Percentiles rank a stretch among this genome's conserved stretches.
phyloP scores from a whole-genome alignment of 2,113 vertebrate species.

The Strigops habroptila region DNA sequence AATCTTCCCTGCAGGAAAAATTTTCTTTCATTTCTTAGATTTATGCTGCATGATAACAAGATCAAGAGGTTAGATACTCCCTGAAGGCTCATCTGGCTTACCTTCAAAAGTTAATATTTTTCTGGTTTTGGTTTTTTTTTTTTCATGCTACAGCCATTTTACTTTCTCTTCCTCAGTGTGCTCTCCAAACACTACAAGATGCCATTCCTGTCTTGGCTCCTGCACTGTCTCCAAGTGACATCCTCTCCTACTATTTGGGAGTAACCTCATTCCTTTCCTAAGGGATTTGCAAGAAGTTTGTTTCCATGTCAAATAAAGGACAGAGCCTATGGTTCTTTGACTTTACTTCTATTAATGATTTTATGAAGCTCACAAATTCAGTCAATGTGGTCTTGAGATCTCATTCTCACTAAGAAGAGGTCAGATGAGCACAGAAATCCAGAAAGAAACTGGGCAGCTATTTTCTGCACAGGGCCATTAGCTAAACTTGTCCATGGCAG shows the following conservation, averaged over 20 bases:
- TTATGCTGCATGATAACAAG: not conserved
- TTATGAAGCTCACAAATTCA: not conserved
- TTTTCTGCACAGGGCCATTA: not conserved
- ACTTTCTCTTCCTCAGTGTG: not conserved
- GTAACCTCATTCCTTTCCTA: not conserved
- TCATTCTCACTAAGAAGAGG: not conserved
- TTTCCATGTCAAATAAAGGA: not conserved
- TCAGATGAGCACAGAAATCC: not conserved
- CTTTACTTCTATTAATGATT: not conserved
- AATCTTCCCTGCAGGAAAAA: not conserved
- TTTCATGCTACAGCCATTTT: not conserved
- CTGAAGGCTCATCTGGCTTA: constrained; percentile 21
- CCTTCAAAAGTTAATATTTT: not conserved
- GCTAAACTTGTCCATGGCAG: not conserved
- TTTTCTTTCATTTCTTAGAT: not conserved
- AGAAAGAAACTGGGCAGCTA: not conserved
- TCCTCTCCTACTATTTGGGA: not conserved
- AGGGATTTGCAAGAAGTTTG: not conserved
- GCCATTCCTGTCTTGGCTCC: not conserved
- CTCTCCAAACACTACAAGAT: not conserved
- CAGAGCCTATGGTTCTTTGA: not conserved
- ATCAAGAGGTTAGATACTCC: constrained; percentile 32
- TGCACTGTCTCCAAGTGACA: not conserved
- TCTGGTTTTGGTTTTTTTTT: not conserved
- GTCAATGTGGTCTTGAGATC: not conserved